Evolutionary conservation across 2,797 vertebrate genomes (phyloP).

Genomic region (Poecilia wingei): DNA sequence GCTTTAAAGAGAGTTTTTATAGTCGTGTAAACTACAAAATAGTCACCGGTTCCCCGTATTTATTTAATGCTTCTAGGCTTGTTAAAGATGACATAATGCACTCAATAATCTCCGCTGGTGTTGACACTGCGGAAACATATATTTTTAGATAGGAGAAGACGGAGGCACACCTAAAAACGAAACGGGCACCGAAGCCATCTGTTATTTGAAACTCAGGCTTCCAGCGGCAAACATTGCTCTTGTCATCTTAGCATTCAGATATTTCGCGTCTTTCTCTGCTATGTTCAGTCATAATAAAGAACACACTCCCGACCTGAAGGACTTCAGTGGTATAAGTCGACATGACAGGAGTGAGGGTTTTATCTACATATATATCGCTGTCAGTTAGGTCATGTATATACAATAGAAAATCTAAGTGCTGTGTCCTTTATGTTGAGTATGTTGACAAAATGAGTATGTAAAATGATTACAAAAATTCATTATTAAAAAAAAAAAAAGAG

Average conservation of each 20-base stretch:
- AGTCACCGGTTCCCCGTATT: conserved; percentile 11
- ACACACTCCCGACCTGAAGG: conserved; percentile 51
- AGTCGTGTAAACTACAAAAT: conserved; percentile 39
- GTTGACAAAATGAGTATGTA: conserved; percentile 81
- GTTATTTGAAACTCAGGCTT: conserved; percentile 27
- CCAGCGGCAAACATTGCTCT: background rate
- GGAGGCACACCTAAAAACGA: conserved; percentile 14
- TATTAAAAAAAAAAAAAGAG: conserved; percentile 27
- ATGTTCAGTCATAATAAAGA: conserved; percentile 50
- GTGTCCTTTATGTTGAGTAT: conserved; percentile 84
- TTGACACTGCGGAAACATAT: conserved; percentile 17
- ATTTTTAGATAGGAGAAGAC: conserved; percentile 6
- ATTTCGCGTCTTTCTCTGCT: conserved; percentile 49
- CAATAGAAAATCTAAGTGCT: conserved; percentile 77
- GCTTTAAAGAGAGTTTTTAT: conserved; percentile 40
- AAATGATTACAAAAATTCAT: conserved; percentile 62
- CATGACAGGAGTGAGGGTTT: conserved; percentile 48
- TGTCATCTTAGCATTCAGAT: conserved; percentile 32
- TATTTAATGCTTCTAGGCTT: conserved; percentile 35
- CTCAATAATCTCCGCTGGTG: conserved; percentile 27
- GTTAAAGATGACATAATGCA: conserved; percentile 23
- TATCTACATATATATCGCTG: conserved; percentile 69
- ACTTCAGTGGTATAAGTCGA: conserved; percentile 45
- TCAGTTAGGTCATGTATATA: conserved; percentile 83
- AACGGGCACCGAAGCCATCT: conserved; percentile 13